These are phyloP conservation scores for Lomographa bimaculata DNA, from an alignment of 2,888 invertebrate species.

Conservation along the genomic window DNA sequence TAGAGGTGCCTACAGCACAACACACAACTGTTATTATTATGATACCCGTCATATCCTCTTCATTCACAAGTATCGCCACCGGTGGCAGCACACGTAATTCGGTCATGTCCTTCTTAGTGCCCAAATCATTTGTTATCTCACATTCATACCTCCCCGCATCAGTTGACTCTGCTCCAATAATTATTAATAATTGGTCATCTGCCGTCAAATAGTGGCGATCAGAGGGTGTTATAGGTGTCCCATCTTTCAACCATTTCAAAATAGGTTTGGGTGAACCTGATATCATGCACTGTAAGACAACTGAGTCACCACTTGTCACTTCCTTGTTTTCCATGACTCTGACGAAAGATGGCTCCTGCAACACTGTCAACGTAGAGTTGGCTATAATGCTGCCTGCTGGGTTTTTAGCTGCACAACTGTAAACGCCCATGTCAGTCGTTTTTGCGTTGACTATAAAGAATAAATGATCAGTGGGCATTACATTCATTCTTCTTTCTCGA, in stretches of 20 bases:
- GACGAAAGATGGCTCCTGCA: slow-evolving; percentile 94
- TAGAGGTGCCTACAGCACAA: slow-evolving; percentile 95
- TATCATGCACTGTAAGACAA: slow-evolving; percentile 94
- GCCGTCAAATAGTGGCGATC: slow-evolving; percentile 94
- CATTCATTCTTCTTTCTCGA: slow-evolving; percentile 95
- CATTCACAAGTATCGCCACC: slow-evolving; percentile 81
- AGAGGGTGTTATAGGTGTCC: slow-evolving; percentile 86
- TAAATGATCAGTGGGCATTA: slow-evolving; percentile 95
- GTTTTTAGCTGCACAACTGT: slow-evolving; percentile 96
- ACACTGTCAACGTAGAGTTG: slow-evolving; percentile 93
- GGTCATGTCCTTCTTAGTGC: slow-evolving; percentile 88
- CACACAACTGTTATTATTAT: slow-evolving; percentile 95
- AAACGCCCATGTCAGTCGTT: slow-evolving; percentile 94
- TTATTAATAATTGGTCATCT: slow-evolving; percentile 93
- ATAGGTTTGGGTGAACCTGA: slow-evolving; percentile 92
- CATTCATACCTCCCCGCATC: slow-evolving; percentile 96
- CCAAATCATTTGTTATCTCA: slow-evolving; percentile 93
- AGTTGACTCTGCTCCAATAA: slow-evolving; percentile 89
- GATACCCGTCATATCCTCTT: slow-evolving; percentile 92
- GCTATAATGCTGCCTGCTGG: slow-evolving; percentile 93
- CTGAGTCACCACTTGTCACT: slow-evolving; percentile 90
- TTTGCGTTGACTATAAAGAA: slow-evolving; percentile 97
- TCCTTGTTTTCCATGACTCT: slow-evolving; percentile 94
- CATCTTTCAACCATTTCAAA: slow-evolving; percentile 94
- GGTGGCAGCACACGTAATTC: slow-evolving; percentile 88